Evolutionary conservation across 2,797 vertebrate genomes (phyloP).

Genomic region (Linurgus olivaceus): DNA sequence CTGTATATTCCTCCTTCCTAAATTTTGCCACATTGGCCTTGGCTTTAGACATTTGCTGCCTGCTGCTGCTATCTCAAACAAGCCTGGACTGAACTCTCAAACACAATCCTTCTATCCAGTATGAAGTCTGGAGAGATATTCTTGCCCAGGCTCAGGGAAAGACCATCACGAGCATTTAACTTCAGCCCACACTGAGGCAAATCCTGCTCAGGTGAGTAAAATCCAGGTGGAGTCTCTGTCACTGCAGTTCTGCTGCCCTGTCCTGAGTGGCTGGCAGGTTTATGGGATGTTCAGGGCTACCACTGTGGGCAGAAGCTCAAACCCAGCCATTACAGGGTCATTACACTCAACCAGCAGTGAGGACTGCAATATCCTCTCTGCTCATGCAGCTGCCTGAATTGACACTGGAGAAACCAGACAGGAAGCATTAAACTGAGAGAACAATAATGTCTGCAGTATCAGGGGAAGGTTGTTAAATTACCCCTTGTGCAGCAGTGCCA

Average conservation of each 20-base stretch:
- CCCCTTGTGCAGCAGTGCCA: background rate
- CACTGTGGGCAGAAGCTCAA: background rate
- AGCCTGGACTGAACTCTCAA: background rate
- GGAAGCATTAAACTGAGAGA: background rate
- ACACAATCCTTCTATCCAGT: background rate
- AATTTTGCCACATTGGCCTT: background rate
- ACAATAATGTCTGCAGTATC: background rate
- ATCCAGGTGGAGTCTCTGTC: too few species aligned
- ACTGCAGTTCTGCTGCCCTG: rapidly evolving
- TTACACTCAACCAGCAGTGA: rapidly evolving
- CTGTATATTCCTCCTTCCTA: background rate
- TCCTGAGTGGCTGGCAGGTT: rapidly evolving
- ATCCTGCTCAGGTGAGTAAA: background rate
- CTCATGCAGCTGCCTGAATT: background rate
- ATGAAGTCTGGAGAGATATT: background rate
- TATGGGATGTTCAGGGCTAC: background rate
- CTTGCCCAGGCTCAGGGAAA: background rate
- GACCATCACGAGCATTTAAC: rapidly evolving
- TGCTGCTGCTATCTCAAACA: background rate
- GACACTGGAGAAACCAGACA: background rate
- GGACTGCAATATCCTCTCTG: background rate
- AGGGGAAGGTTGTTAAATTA: background rate
- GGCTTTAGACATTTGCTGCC: background rate
- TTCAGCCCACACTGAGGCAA: rapidly evolving
- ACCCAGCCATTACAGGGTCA: background rate